Evolutionary conservation across 2,113 vertebrate species (phyloP), one percentile per base, ranked within the genome.

Genomic region (Salvelinus alpinus): DNA sequence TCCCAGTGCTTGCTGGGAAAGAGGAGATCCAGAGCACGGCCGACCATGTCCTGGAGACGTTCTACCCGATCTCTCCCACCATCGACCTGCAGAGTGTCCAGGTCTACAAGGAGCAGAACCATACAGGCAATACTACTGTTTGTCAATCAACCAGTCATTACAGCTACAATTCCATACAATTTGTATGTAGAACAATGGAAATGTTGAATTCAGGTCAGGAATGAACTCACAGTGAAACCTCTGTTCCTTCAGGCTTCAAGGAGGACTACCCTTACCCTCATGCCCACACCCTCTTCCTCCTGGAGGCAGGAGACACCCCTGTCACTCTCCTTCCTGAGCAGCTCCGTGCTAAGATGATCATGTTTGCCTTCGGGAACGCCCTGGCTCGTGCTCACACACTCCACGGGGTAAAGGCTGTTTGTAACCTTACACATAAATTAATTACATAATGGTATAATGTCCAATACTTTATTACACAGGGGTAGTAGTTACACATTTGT

Each of bases 31-130:
- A 86, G 25, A 89, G 89, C 64, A 97, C 97, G 0, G 84, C 80
- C 29, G 86, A 83, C 24, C 83, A 96, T 0, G 69, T 82, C 64
- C 88, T 99, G 47, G 93, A 97, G 79, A 90, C 92, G 9, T 96
- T 99, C 84, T 93, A 96, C 72, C 98, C 98, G 5, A 91, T 99
- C 44, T 92, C 94, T 0, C 97, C 97, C 5, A 94, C 93, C 0
- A 96, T 99, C 0, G 94, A 96, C 82, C 95, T 99, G 75, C 95
- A 96, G 88, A 76, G 79, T 65, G 71, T 85, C 0, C 78, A 93
- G 0, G 88, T 96, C 18, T 99, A 97, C 85, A 78, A 89, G 4
- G 86, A 92, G 44, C 84, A 87, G 3, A 93, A 92, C 0, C 79
- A 92, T 34, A 91, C 94, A 71, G 97, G 97, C 96, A 83, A 54